A percentile compares a stretch with the other conserved stretches of the same genome.
Evolutionary conservation across 2,113 vertebrate species (phyloP).

Genomic region (Periophthalmodon schlosseri): DNA sequence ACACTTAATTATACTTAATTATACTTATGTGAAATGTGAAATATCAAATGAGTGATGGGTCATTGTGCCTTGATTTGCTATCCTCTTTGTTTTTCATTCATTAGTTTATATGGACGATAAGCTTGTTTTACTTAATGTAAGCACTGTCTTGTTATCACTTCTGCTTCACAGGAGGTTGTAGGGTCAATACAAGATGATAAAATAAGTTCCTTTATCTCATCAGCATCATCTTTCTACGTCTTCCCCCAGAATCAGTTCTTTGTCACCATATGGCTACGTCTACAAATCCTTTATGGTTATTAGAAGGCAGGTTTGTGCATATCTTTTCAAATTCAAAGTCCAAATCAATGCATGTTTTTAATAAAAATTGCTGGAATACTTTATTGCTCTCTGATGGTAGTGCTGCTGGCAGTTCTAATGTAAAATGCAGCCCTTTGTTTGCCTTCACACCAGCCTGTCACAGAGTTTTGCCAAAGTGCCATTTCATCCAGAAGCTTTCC

Average conservation of each 20-base stretch:
- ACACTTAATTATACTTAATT: too few relatives aligned
- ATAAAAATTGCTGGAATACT: too few relatives aligned
- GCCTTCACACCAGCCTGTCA: not conserved
- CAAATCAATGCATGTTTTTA: not conserved
- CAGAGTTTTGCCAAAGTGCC: constrained; percentile 2
- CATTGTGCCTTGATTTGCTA: too few relatives aligned
- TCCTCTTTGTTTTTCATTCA: too few relatives aligned
- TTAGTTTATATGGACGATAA: too few relatives aligned
- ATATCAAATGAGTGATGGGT: too few relatives aligned
- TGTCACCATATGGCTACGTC: not conserved
- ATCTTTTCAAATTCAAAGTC: too few relatives aligned
- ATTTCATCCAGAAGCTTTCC: not conserved
- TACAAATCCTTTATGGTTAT: not conserved
- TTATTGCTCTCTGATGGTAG: not conserved
- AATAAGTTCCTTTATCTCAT: not conserved
- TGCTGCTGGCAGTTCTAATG: not conserved
- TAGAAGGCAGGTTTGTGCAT: too few relatives aligned
- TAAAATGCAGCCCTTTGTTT: not conserved
- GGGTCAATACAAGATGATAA: not conserved
- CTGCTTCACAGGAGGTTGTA: not conserved
- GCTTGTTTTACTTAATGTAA: too few relatives aligned
- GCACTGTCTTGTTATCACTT: not conserved
- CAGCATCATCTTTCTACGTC: not conserved
- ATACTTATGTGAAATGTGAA: too few relatives aligned
- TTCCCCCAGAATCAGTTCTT: not conserved